These are phyloP conservation scores for Saguinus midas DNA, from an alignment of 2,113 vertebrate species.

Conservation along the genomic window DNA sequence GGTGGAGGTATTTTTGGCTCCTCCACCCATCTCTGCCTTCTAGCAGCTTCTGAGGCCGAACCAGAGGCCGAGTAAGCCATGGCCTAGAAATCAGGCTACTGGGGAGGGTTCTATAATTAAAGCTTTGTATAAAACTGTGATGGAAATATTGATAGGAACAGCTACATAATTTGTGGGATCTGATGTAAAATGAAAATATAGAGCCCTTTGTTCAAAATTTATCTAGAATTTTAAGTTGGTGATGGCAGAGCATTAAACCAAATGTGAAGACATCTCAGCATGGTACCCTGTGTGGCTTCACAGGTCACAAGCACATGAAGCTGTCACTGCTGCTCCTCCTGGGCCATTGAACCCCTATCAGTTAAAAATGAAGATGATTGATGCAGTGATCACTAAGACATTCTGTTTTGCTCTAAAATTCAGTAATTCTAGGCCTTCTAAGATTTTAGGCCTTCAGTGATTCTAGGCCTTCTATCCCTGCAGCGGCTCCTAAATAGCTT, in stretches of 20 bases:
- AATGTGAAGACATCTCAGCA: no score
- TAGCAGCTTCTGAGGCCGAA: background rate
- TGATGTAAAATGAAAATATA: background rate
- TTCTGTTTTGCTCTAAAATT: background rate
- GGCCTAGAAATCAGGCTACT: fast-evolving
- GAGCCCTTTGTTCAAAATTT: background rate
- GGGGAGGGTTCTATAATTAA: background rate
- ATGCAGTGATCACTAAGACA: background rate
- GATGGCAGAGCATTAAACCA: background rate
- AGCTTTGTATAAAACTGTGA: background rate
- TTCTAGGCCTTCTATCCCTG: background rate
- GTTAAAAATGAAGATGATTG: background rate
- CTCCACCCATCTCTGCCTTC: fast-evolving
- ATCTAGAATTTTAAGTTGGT: background rate
- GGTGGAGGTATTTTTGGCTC: no score
- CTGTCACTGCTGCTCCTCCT: background rate
- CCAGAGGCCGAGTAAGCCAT: background rate
- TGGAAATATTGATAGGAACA: background rate
- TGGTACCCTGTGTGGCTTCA: fast-evolving
- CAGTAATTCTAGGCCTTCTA: background rate
- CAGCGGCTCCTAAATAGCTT: background rate
- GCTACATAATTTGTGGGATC: background rate
- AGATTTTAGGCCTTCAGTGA: background rate
- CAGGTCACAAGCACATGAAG: no score
- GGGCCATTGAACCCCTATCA: background rate